Base-by-base conservation (phyloP, 2,113 vertebrate genomes). In the Isurus oxyrinchus region DNA sequence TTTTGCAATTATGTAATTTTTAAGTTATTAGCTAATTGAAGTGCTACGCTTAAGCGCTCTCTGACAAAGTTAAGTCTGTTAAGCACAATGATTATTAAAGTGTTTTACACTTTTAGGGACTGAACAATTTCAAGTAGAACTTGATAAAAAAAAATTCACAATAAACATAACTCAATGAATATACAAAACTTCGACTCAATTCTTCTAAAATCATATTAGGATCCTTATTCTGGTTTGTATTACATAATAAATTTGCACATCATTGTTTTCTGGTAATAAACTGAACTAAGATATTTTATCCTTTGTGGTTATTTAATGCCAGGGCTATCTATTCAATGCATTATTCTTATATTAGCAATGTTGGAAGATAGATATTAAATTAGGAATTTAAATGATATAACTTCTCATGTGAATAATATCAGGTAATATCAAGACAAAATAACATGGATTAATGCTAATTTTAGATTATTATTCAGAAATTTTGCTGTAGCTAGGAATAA, bases 361-460 rank as follows among this genome's bases (percentile, higher is more conserved):
- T 94, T 94, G 35, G 90, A 94, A 66, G 90, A 94, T 90, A 25
- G 87, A 90, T 90, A 57, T 90, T 90, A 90, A 90, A 90, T 94
- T 63, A 94, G 90, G 90, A 94, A 94, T 94, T 94, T 94, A 94
- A 94, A 94, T 94, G 35, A 61, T 59, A 63, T n/a, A 94, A 94
- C 31, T 63, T 94, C 90, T 94, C 90, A 63, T 63, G 59, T 63
- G 90, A 94, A 94, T 94, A 94, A 94, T 63, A 94, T 94, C 90
- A 63, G 19, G 59, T 88, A 88, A 88, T 88, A 88, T 84, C n/a
- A 84, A 55, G 53, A 59, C 35, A 94, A 94, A 94, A 63, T 94
- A 94, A 94, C 90, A 94, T 94, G 90, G 90, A 94, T 94, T 94
- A 94, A 94, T 94, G 90, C 90, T 94, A 94, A 94, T 94, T 94